Evolutionary conservation across 2,113 vertebrate genomes (phyloP).

Genomic region (Mastomys coucha): DNA sequence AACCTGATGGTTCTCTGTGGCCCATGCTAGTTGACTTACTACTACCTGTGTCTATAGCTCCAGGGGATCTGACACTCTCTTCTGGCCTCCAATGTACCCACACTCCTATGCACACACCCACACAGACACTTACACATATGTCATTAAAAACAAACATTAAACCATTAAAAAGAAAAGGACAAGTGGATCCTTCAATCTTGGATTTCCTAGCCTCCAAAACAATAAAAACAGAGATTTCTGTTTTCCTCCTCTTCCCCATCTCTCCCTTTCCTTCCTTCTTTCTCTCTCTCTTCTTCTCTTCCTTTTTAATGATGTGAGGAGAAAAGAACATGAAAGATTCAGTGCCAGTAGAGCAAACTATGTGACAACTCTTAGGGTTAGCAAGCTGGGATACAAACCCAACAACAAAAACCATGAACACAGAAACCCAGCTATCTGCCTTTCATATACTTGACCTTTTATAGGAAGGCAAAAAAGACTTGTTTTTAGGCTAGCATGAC

Average conservation of each 20-base stretch:
- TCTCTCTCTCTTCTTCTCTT: not conserved
- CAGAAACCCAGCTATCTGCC: no score
- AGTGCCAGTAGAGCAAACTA: no score
- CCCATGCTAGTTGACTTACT: not conserved
- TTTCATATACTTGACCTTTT: conserved; percentile 19
- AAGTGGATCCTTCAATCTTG: not conserved
- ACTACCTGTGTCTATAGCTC: not conserved
- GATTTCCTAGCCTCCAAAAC: not conserved
- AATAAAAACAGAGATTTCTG: not conserved
- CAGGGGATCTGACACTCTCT: not conserved
- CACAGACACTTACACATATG: not conserved
- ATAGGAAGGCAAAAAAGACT: conserved; percentile 20
- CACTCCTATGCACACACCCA: not conserved
- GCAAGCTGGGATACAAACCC: not conserved
- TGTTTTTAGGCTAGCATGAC: not conserved
- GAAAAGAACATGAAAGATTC: not conserved
- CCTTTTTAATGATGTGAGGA: not conserved
- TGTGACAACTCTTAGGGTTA: not conserved
- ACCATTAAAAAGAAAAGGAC: not conserved
- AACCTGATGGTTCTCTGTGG: not conserved
- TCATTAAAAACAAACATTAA: not conserved
- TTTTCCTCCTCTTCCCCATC: not conserved
- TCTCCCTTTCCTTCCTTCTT: no score
- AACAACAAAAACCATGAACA: not conserved
- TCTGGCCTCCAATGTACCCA: not conserved